phyloP scores from a whole-genome alignment of 2,888 invertebrate genomes.

The Poecilus cupreus region DNA sequence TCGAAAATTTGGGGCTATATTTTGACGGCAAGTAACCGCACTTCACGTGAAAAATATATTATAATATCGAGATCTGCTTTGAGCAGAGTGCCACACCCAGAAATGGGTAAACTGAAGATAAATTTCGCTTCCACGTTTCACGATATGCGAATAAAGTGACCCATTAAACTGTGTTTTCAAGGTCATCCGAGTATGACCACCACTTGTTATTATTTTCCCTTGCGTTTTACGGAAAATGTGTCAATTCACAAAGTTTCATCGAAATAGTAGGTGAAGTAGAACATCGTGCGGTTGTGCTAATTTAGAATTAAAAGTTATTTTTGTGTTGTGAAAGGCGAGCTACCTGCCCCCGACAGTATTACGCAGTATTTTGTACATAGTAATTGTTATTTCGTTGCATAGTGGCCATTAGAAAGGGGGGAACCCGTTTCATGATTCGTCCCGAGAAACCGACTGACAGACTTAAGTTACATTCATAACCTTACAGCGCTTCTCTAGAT shows the following conservation, averaged over 20 bases:
- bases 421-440: slow-evolving; percentile 46
- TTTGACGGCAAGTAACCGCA: too few relatives aligned
- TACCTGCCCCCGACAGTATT: slow-evolving; percentile 46
- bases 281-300: not conserved
- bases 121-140: too few relatives aligned
- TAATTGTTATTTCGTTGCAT: slow-evolving; percentile 55
- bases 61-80: too few relatives aligned
- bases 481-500: slow-evolving; percentile 40
- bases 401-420: slow-evolving; percentile 49
- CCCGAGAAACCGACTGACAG: slow-evolving; percentile 50
- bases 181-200: too few relatives aligned
- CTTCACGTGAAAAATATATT: too few relatives aligned
- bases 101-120: too few relatives aligned
- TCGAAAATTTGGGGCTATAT: too few relatives aligned
- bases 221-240: too few relatives aligned
- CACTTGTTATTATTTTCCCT: not conserved
- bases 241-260: too few relatives aligned
- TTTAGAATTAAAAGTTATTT: not conserved
- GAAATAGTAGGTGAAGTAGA: not conserved
- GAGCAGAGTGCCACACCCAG: too few relatives aligned
- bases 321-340: not conserved
- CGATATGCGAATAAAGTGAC: too few relatives aligned
- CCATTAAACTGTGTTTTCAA: too few relatives aligned
- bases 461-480: slow-evolving; percentile 42
- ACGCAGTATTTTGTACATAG: slow-evolving; percentile 55